Percentiles rank a stretch among this genome's conserved stretches.
Conservation (phyloP, 2,888 invertebrate genomes). For the Himalopsyche kuldschensis region DNA sequence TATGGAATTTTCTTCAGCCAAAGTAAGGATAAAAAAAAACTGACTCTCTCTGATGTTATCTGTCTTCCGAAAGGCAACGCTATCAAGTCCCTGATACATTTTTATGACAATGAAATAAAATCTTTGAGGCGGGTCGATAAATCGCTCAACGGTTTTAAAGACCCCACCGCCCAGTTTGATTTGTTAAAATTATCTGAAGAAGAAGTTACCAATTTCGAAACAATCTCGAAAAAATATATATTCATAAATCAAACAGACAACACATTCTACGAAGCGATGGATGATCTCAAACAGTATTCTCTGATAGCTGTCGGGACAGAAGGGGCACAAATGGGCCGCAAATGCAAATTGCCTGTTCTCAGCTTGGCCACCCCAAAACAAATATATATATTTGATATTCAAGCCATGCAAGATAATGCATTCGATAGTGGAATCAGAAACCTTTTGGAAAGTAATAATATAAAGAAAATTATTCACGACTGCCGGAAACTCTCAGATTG, state of each 20-base stretch:
- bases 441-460: constrained; percentile 51
- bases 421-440: constrained; percentile 57
- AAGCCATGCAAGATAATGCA: constrained; percentile 54
- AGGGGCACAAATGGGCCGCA: constrained; percentile 56
- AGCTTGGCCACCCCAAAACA: constrained; percentile 53
- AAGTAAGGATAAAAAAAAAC: constrained; percentile 53
- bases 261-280: constrained; percentile 51
- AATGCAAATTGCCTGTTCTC: constrained; percentile 56
- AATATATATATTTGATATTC: constrained; percentile 57
- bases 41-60: constrained; percentile 54
- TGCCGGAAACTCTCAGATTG: constrained; percentile 62
- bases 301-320: constrained; percentile 53
- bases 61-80: constrained; percentile 47
- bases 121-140: constrained; percentile 48
- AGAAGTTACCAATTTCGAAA: neutral
- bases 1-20: constrained; percentile 56
- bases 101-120: constrained; percentile 52
- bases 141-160: constrained; percentile 47
- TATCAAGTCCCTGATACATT: constrained; percentile 51
- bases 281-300: constrained; percentile 49
- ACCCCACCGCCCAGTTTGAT: constrained; percentile 37
- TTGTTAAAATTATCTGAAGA: constrained; percentile 5
- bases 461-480: constrained; percentile 63
- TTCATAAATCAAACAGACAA: constrained; percentile 57
- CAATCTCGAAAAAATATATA: constrained; percentile 44